Evolutionary conservation across 2,888 invertebrate genomes (phyloP), one percentile per base, ranked within the genome.

Genomic region (Parnassius orleans): DNA sequence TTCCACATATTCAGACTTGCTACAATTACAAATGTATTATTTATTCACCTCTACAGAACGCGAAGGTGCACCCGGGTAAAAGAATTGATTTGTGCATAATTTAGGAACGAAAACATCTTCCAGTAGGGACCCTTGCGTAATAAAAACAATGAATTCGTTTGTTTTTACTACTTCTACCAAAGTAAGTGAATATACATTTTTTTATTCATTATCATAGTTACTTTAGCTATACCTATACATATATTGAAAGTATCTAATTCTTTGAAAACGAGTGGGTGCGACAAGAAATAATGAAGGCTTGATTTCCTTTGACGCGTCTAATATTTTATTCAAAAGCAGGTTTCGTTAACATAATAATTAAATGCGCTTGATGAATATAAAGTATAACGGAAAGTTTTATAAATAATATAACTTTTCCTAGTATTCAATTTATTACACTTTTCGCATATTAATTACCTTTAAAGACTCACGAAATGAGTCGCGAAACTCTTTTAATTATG

Each of bases 41-140:
- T 89, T 90, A 91, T 90, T 87, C 88, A 90, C 84, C 83, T 83
- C 81, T 74, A 72, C 77, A 80, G 77, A 80, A 74, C 77, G 76
- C 72, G 77, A 72, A 75, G 77, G 77, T 76, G 74, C 78, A 80
- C 80, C 81, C 83, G 84, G 80, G 80, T 75, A 83, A 88, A 89
- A 86, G 84, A 91, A 91, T 91, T 90, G 90, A 90, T 90, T 88
- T 90, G 83, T 91, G 86, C 88, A 91, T 91, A 90, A 90, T 90
- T 91, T 88, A 90, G 79, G 81, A 87, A 78, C 78, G 83, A 84
- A 86, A 90, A 89, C 87, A 86, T 84, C 84, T 88, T 79, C 74
- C 79, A 24, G 24, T 24, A 68, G 83, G 83, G 84, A 83, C 83
- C 82, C 81, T 81, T 80, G 80, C 72, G 80, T 80, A 83, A 84